These are phyloP conservation scores for Argynnis bischoffii DNA, from an alignment of 2,888 invertebrate genomes.

Conservation along the genomic window DNA sequence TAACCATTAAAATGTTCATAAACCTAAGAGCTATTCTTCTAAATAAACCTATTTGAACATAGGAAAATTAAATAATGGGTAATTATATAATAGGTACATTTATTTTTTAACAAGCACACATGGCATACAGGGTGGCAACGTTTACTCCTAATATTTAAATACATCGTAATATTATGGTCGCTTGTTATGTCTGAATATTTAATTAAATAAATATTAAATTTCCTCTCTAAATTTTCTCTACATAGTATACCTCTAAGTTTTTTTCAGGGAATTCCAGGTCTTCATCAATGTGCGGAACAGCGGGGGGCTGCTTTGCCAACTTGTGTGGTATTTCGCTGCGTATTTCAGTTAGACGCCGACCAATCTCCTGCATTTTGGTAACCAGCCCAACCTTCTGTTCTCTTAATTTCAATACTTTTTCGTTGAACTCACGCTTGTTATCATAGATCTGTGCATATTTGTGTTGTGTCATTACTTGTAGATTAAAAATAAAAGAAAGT, in stretches of 20 bases:
- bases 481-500: too few species aligned
- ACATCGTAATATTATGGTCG: too few species aligned
- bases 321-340: conserved; percentile 82
- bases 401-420: conserved; percentile 65
- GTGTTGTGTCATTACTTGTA: background rate
- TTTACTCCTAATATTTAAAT: too few species aligned
- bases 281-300: conserved; percentile 72
- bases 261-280: conserved; percentile 83
- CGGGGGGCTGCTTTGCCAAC: conserved; percentile 67
- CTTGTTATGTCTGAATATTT: too few species aligned
- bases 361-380: conserved; percentile 60
- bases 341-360: conserved; percentile 75
- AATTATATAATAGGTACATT: too few species aligned
- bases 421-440: conserved; percentile 67
- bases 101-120: too few species aligned
- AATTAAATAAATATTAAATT: background rate
- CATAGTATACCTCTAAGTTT: conserved; percentile 70
- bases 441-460: conserved; percentile 61
- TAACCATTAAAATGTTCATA: background rate
- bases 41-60: too few species aligned
- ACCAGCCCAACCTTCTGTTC: conserved; percentile 64
- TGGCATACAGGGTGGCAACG: too few species aligned
- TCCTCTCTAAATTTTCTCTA: too few species aligned
- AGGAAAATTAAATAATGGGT: too few species aligned
- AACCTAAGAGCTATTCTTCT: too few species aligned